Conservation (phyloP, 2,797 vertebrate genomes). For the Gymnoscopelus braueri region DNA sequence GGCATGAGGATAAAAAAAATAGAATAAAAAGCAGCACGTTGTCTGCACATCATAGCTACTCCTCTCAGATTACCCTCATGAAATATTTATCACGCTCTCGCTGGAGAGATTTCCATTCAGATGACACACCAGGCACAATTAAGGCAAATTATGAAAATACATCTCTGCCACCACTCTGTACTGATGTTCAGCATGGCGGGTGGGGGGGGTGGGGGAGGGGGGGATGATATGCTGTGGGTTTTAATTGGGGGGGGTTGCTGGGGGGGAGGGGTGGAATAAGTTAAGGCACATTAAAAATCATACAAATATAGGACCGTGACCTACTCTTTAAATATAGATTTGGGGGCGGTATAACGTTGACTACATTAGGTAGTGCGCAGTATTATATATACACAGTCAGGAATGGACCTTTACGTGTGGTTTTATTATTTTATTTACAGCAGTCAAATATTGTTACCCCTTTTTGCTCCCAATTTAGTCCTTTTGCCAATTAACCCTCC, state of each 20-base stretch:
- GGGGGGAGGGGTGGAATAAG: slow-evolving; percentile 3
- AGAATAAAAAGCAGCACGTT: slow-evolving; percentile 60
- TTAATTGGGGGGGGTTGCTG: slow-evolving; percentile 23
- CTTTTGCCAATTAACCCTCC: background rate
- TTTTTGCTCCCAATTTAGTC: no score
- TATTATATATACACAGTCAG: no score
- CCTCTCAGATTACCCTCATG: slow-evolving; percentile 76
- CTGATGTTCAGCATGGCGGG: slow-evolving; percentile 44
- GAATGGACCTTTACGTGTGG: no score
- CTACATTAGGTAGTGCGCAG: background rate
- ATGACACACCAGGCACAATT: slow-evolving; percentile 79
- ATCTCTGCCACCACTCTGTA: slow-evolving; percentile 63
- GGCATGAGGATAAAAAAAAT: slow-evolving; percentile 44
- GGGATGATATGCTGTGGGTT: background rate
- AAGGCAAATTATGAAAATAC: slow-evolving; percentile 82
- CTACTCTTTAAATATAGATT: slow-evolving; percentile 47
- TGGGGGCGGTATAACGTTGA: slow-evolving; percentile 37
- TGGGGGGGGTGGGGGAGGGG: slow-evolving; percentile 17
- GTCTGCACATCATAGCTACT: slow-evolving; percentile 72
- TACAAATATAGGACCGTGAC: slow-evolving; percentile 36
- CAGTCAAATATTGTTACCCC: slow-evolving; percentile 9
- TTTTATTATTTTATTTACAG: no score
- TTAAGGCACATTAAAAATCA: slow-evolving; percentile 56
- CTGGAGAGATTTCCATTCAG: slow-evolving; percentile 77
- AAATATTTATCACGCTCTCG: slow-evolving; percentile 74